Conservation (phyloP, 2,797 vertebrate genomes). For the Geotrypetes seraphini region DNA sequence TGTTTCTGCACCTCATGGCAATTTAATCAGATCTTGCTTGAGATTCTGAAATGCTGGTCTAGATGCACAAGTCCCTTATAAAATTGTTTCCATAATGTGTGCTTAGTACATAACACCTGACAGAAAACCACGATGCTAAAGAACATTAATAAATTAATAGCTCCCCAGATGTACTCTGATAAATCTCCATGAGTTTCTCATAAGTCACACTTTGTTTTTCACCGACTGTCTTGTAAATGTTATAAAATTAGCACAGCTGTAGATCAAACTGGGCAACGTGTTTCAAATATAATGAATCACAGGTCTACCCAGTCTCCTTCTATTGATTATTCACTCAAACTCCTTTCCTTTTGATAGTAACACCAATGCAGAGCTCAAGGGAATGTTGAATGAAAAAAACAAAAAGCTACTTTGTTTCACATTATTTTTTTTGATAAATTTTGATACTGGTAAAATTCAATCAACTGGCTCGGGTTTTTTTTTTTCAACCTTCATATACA, state of each 20-base stretch:
- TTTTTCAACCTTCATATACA: too few relatives aligned
- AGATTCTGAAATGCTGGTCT: too few relatives aligned
- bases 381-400: not conserved
- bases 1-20: too few relatives aligned
- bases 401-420: not conserved
- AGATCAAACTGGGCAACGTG: not conserved
- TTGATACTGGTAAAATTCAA: not conserved
- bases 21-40: too few relatives aligned
- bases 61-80: too few relatives aligned
- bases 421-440: not conserved
- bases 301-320: not conserved
- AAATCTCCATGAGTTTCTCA: not conserved
- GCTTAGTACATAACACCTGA: slow-evolving; percentile 2
- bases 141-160: not conserved
- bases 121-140: too few relatives aligned
- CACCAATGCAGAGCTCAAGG: not conserved
- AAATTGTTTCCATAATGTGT: too few relatives aligned
- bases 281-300: not conserved
- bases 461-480: not conserved
- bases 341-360: not conserved
- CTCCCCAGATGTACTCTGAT: not conserved
- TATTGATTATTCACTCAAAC: not conserved
- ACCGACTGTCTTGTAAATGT: not conserved
- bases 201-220: too few relatives aligned
- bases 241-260: not conserved